phyloP scores from a whole-genome alignment of 2,797 vertebrate species.

The Aselliscus stoliczkanus region DNA sequence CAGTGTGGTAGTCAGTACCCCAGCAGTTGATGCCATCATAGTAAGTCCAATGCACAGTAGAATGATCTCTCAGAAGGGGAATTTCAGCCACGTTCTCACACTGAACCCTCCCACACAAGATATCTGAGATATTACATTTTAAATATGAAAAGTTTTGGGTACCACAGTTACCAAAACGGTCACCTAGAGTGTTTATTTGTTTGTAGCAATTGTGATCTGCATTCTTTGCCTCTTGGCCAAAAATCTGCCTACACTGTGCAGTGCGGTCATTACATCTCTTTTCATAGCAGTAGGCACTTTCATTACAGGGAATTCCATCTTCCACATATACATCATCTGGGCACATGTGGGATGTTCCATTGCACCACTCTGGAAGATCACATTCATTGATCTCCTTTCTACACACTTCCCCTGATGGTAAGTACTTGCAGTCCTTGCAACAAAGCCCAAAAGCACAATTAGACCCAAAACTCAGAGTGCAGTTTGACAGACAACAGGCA shows the following conservation, averaged over 20 bases:
- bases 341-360: constrained; percentile 55
- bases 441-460: constrained; percentile 87
- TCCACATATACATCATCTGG: constrained; percentile 71
- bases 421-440: constrained; percentile 84
- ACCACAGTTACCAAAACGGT: constrained; percentile 73
- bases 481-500: constrained; percentile 87
- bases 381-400: constrained; percentile 47
- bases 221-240: constrained; percentile 62
- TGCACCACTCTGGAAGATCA: constrained; percentile 78
- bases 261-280: constrained; percentile 51
- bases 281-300: constrained; percentile 57
- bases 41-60: constrained; percentile 37
- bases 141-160: neutral
- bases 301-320: constrained; percentile 64
- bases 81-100: constrained; percentile 57
- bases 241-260: constrained; percentile 53
- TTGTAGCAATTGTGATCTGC: constrained; percentile 52
- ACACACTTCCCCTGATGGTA: constrained; percentile 64
- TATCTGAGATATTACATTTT: constrained; percentile 37
- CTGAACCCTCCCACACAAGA: constrained; percentile 70
- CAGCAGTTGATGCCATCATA: constrained; percentile 65
- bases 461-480: constrained; percentile 82
- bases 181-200: constrained; percentile 59
- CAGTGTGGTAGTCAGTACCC: constrained; percentile 72
- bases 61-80: constrained; percentile 22